Evolutionary conservation across 2,113 vertebrate genomes (phyloP), one percentile per base, ranked within the genome.

Genomic region (Eulacestoma nigropectus): DNA sequence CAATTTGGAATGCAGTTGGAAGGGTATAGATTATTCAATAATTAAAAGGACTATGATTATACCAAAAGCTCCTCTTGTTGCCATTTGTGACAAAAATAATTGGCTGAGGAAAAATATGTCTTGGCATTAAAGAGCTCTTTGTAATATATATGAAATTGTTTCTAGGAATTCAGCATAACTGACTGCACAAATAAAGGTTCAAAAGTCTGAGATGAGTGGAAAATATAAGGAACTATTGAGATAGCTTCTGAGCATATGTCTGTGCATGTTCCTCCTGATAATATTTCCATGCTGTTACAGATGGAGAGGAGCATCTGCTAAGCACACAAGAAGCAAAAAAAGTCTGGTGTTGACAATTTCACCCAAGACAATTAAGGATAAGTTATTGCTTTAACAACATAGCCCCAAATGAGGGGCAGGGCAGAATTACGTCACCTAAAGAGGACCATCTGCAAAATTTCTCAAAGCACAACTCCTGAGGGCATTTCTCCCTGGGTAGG

Each of bases 351-450:
- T 97, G 94, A 95, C 91, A 96, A 90, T 84, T 75, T 96, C 86
- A 95, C 64, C 86, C 83, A 92, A 88, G 84, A 85, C 64, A 93
- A 95, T 95, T 93, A 96, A 60, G 77, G 37, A 37, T 89, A 89
- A 96, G 4, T 95, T 96, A 91, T 87, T 94, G 49, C 87, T 91
- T 73, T 57, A 93, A 83, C 81, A 85, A 84, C 78, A 72, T 16
- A 91, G 57, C 26, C 62, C 52, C 37, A 73, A 72, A 72, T 60
- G 41, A 53, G 27, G 57, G 83, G 80, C 44, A 84, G 22, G 37
- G 74, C 84, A 76, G 81, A 87, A 93, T 94, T 92, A 67, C 89
- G 87, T 82, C 64, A 87, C 64, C 57, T 78, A 52, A 78, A 69
- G 37, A 87, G 14, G 18, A 89, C 10, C 84, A 83, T 84, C 69